Evolutionary conservation across 2,113 vertebrate species (phyloP).

Genomic region (Trematocara nigrifrons): DNA sequence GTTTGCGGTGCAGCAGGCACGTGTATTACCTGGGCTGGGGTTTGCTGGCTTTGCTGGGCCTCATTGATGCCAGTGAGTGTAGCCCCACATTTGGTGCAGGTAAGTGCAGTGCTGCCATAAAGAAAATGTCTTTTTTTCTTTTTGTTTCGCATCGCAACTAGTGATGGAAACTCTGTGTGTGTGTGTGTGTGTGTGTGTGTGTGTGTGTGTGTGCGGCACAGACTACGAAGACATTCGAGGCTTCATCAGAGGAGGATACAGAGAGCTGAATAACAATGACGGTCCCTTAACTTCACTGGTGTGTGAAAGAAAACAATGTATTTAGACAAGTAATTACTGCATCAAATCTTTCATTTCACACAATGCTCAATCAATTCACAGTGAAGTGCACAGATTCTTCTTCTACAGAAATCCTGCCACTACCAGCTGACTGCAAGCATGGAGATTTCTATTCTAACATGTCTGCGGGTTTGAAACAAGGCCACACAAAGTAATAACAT

Average conservation of each 20-base stretch:
- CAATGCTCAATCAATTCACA: neutral
- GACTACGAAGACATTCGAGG: constrained; percentile 70
- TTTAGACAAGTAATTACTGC: neutral
- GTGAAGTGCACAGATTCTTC: neutral
- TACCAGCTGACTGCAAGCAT: neutral
- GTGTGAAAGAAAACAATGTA: neutral
- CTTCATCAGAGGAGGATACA: constrained; percentile 73
- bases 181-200: neutral
- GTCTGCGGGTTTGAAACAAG: neutral
- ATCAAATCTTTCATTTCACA: neutral
- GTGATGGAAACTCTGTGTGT: neutral
- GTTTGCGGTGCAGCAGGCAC: constrained; percentile 59
- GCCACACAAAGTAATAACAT: constrained; percentile 2
- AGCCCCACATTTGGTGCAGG: constrained; percentile 76
- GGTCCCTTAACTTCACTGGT: constrained; percentile 71
- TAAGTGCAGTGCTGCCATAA: constrained; percentile 3
- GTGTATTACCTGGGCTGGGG: constrained; percentile 78
- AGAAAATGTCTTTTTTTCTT: neutral
- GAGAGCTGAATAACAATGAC: constrained; percentile 72
- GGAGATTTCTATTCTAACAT: neutral
- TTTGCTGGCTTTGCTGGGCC: constrained; percentile 67
- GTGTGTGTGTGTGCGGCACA: constrained; percentile 18
- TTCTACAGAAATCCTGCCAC: neutral
- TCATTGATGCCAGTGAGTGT: constrained; percentile 79
- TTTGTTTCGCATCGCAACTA: neutral